Evolutionary conservation across 2,888 invertebrate genomes (phyloP).

Genomic region (Calliopum simillimum): DNA sequence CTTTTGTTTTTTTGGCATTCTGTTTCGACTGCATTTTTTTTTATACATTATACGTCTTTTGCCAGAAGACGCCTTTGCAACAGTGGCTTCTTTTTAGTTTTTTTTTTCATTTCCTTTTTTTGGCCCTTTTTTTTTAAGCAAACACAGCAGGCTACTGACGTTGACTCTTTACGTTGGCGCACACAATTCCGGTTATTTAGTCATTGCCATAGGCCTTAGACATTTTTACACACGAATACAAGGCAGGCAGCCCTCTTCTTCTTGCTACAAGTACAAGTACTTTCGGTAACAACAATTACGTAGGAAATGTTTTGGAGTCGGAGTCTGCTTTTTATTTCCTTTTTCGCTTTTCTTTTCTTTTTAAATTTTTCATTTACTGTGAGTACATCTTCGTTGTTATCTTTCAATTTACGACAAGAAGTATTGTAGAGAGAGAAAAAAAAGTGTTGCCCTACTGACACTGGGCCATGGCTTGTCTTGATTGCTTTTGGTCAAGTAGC

Average conservation of each 20-base stretch:
- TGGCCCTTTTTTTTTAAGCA: not conserved
- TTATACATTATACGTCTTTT: not conserved
- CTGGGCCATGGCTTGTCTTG: not conserved
- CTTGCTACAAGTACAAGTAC: conserved; percentile 4
- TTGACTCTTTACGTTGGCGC: not conserved
- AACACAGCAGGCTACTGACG: too few relatives aligned
- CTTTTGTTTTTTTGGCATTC: not conserved
- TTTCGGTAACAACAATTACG: not conserved
- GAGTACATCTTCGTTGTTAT: not conserved
- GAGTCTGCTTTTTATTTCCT: conserved; percentile 3
- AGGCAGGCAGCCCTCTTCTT: not conserved
- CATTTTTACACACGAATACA: conserved; percentile 4
- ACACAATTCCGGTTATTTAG: conserved; percentile 22
- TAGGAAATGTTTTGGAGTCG: conserved; percentile 8
- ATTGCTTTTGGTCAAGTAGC: too few relatives aligned
- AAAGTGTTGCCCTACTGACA: conserved; percentile 20
- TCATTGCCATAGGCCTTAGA: not conserved
- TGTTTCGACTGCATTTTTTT: not conserved
- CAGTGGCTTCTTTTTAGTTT: not conserved
- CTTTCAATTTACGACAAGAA: conserved; percentile 3
- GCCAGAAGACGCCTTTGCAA: too few relatives aligned
- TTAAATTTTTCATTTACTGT: too few relatives aligned
- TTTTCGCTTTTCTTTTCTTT: conserved; percentile 11
- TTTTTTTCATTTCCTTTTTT: not conserved
- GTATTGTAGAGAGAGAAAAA: conserved; percentile 15